A percentile compares a stretch with the other conserved stretches of the same genome.
phyloP scores from a whole-genome alignment of 2,113 vertebrate species.

The Cygnus atratus region DNA sequence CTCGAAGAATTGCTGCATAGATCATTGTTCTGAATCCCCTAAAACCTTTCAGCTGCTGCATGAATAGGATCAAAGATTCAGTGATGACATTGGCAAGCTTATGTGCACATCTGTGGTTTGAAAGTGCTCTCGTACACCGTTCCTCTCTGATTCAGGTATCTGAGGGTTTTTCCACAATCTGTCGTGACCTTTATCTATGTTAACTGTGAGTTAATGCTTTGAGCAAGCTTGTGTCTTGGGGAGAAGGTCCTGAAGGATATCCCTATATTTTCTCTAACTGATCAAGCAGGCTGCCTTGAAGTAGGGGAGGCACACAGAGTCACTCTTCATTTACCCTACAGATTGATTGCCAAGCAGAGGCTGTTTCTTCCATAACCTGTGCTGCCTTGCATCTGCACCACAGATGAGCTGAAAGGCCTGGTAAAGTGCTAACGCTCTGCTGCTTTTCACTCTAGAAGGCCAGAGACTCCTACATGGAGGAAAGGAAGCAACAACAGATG shows the following conservation, averaged over 20 bases:
- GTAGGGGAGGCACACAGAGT: not conserved
- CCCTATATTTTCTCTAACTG: not conserved
- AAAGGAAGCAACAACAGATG: conserved; percentile 83
- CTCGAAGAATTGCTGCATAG: not conserved
- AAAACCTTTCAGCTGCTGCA: not conserved
- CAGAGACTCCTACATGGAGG: conserved; percentile 85
- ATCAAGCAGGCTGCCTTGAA: not conserved
- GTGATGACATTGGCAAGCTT: not conserved
- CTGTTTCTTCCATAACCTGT: not conserved
- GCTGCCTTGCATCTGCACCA: not conserved
- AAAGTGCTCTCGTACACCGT: not conserved
- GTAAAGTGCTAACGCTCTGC: not conserved
- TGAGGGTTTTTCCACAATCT: not conserved
- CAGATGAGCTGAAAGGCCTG: not conserved
- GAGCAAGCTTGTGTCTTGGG: not conserved
- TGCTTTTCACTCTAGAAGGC: conserved; percentile 84
- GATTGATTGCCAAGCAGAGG: not conserved
- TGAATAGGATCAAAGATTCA: not conserved
- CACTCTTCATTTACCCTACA: not conserved
- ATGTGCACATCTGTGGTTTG: not conserved
- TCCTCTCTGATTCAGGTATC: not conserved
- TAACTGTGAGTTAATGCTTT: not conserved
- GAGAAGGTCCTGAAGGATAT: not conserved
- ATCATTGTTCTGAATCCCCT: not conserved
- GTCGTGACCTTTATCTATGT: not conserved